These are phyloP conservation scores for Karalla daura DNA, from an alignment of 2,797 vertebrate genomes.

Conservation along the genomic window DNA sequence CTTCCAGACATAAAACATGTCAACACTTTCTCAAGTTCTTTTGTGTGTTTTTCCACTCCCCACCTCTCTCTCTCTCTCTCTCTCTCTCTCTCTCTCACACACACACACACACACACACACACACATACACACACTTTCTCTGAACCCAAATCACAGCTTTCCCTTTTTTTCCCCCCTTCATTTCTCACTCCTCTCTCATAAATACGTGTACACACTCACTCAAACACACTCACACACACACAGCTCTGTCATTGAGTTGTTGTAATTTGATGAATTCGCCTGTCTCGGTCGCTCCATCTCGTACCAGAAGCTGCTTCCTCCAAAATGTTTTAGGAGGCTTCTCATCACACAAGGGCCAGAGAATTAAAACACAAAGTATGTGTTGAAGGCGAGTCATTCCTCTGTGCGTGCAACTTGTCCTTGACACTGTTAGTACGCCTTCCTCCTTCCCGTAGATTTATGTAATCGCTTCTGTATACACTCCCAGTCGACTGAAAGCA, in stretches of 20 bases:
- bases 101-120: conserved; percentile 9
- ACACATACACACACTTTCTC: conserved; percentile 19
- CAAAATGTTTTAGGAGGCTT: conserved; percentile 28
- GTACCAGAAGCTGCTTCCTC: conserved; percentile 26
- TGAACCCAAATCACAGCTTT: conserved; percentile 41
- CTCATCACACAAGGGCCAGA: conserved; percentile 27
- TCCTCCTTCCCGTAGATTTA: conserved; percentile 51
- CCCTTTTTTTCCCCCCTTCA: conserved; percentile 11
- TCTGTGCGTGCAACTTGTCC: conserved; percentile 44
- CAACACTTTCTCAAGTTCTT: conserved; percentile 82
- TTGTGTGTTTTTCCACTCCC: conserved; percentile 73
- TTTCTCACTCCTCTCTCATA: conserved; percentile 25
- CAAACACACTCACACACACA: conserved; percentile 12
- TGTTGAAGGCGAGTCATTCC: conserved; percentile 44
- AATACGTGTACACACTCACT: conserved; percentile 22
- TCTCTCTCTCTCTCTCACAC: too few relatives aligned
- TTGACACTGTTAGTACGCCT: conserved; percentile 51
- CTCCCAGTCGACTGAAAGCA: conserved; percentile 34
- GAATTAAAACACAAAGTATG: conserved; percentile 41
- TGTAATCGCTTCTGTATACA: conserved; percentile 61
- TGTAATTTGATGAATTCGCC: conserved; percentile 32
- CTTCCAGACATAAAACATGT: conserved; percentile 81
- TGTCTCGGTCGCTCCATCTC: neutral
- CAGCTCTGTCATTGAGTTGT: conserved; percentile 6
- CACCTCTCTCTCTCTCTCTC: conserved; percentile 42